Conservation (phyloP, 2,113 vertebrate genomes). For the Greenwoodochromis staneri region DNA sequence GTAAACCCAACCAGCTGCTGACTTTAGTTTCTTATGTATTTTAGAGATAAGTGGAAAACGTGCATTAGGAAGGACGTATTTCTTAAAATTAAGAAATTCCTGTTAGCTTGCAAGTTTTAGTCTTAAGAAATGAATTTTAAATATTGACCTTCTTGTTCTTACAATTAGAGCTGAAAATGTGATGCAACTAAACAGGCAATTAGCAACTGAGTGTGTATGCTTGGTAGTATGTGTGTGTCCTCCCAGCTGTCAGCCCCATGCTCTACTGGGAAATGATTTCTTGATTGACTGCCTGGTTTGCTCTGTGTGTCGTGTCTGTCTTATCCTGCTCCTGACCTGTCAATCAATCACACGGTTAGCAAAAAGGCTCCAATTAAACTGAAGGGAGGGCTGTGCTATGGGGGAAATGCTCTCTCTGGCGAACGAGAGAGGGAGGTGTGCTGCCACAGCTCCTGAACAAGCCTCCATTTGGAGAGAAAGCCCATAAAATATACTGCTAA, state of each 20-base stretch:
- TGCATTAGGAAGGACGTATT: background rate
- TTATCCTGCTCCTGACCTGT: slow-evolving; percentile 27
- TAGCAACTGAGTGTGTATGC: background rate
- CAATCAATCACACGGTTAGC: slow-evolving; percentile 42
- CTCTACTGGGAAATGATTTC: background rate
- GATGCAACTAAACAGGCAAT: background rate
- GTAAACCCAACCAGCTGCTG: background rate
- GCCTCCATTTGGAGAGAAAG: background rate
- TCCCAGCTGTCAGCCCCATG: background rate
- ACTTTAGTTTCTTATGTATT: background rate
- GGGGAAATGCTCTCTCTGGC: background rate
- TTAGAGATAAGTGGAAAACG: background rate
- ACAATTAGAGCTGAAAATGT: background rate
- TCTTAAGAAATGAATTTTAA: background rate
- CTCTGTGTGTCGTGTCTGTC: slow-evolving; percentile 7
- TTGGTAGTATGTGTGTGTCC: background rate
- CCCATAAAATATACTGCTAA: background rate
- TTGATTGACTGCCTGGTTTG: slow-evolving; percentile 42
- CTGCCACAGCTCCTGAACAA: background rate
- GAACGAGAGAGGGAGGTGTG: background rate
- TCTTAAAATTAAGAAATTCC: background rate
- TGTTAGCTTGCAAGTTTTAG: background rate
- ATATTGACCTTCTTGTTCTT: background rate
- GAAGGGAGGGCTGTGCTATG: background rate
- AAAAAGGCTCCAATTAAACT: slow-evolving; percentile 40